Conservation (phyloP, 2,113 vertebrate species). For the Sterrhoptilus dennistouni region DNA sequence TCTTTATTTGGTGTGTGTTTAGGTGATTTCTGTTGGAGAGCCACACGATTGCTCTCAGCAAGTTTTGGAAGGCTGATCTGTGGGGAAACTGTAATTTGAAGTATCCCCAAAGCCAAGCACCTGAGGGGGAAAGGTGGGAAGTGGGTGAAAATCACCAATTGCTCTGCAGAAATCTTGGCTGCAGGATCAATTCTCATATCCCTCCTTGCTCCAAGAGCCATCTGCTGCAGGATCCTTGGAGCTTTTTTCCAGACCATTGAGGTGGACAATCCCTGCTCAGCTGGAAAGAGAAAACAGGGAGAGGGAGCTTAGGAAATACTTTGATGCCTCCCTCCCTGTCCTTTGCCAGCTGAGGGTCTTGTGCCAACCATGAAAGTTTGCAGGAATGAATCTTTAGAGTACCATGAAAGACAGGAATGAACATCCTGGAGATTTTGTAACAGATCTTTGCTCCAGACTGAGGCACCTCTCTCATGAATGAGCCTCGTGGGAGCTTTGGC, state of each 20-base stretch:
- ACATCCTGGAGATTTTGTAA: neutral
- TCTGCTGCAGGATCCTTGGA: neutral
- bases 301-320: neutral
- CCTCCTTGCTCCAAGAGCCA: neutral
- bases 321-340: neutral
- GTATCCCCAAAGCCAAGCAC: neutral
- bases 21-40: neutral
- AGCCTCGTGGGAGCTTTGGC: neutral
- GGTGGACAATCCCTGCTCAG: neutral
- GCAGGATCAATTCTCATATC: neutral
- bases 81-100: neutral
- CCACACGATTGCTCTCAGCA: fast-evolving
- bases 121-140: neutral
- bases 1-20: neutral
- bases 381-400: neutral
- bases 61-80: neutral
- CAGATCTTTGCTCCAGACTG: neutral
- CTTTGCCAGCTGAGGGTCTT: neutral
- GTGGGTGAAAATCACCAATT: neutral
- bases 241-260: neutral
- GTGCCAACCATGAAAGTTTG: neutral
- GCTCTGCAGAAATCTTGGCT: neutral
- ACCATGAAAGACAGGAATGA: neutral
- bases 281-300: neutral
- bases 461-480: neutral